Evolutionary conservation across 2,888 invertebrate species (phyloP).

Genomic region (Ophion costatus): DNA sequence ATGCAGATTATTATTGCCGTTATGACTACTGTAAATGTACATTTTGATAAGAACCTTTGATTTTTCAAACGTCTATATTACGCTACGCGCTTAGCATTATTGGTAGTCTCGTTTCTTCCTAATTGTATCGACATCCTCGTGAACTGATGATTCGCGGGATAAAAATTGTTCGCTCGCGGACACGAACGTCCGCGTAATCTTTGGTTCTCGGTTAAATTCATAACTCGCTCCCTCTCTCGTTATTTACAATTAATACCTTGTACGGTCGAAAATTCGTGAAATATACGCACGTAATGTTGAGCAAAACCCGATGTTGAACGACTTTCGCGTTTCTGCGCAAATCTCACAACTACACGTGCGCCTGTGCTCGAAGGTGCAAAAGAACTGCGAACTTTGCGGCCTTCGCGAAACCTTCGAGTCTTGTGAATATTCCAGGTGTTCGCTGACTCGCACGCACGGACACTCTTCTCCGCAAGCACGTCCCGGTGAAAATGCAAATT

Average conservation of each 20-base stretch:
- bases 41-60: conserved; percentile 36
- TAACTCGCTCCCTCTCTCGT: conserved; percentile 3
- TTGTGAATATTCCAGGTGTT: neutral
- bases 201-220: conserved; percentile 15
- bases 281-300: conserved; percentile 37
- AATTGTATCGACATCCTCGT: conserved; percentile 6
- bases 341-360: neutral
- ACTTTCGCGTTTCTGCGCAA: neutral
- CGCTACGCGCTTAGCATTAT: conserved; percentile 22
- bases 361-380: neutral
- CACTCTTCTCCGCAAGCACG: neutral
- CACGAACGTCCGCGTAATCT: conserved; percentile 17
- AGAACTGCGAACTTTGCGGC: conserved; percentile 4
- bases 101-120: conserved; percentile 5
- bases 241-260: conserved; percentile 59
- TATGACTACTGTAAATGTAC: conserved; percentile 59
- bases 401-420: neutral
- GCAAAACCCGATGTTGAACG: conserved; percentile 23
- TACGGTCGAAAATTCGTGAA: conserved; percentile 40
- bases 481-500: neutral
- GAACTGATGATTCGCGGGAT: neutral
- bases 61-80: conserved; percentile 22
- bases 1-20: conserved; percentile 25
- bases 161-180: neutral
- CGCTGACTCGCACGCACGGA: too few species aligned